Evolutionary conservation across 2,113 vertebrate genomes (phyloP), one percentile per base, ranked within the genome.

Genomic region (Melanocharis versteri): DNA sequence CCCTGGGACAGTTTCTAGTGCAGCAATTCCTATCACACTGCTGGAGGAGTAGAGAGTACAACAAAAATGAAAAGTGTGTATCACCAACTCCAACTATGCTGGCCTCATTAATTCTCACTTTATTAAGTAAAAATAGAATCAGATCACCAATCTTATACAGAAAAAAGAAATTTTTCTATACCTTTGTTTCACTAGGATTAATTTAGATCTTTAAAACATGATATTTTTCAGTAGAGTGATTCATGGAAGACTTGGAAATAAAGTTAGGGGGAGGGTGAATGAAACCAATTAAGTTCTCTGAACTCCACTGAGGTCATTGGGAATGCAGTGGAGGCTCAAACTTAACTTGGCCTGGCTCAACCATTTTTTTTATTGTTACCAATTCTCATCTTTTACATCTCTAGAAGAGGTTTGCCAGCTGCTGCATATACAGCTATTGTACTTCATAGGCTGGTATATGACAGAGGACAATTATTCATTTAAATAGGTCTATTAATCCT

Each of bases 401-500:
- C 66, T 21, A 35, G 79, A 93, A 91, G 83, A 91, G 27, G 17
- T 31, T 94, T 94, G 73, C 66, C 76, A 95, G 73, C 62, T 94
- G 87, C 72, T 94, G 28, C 93, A 72, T 60, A 93, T 56, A 88
- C 60, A 87, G 57, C 76, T 70, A 89, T 75, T 40, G 76, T 91
- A 83, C 88, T 89, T 30, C 62, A 72, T 64, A 77, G 93, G 85
- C 83, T 80, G 44, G n/a, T 82, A 35, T 30, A 65, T 53, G 70
- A 76, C 51, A 45, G 44, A 48, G 61, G 45, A 94, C 54, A 94
- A 69, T 95, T 83, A 94, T 33, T 96, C 87, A 96, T 66, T 94
- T 95, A 96, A 89, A 95, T 77, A 90, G 64, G 44, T 54, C 61
- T 80, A 97, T 96, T 96, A 95, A 91, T 96, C 85, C 95, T 92